Conservation (phyloP, 2,113 vertebrate species). For the Nothocercus julius region DNA sequence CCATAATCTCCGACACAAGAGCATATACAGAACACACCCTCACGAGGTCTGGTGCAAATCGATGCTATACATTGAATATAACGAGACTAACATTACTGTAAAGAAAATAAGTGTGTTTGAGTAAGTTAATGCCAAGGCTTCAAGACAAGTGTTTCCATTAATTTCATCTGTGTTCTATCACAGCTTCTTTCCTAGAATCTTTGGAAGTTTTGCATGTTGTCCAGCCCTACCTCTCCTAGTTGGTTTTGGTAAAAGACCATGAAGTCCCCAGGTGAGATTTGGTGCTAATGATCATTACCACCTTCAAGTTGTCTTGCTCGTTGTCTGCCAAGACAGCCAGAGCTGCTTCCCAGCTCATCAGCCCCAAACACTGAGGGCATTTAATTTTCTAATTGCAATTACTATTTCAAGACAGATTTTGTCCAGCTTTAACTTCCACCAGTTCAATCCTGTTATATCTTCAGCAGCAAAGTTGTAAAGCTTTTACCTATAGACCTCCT, state of each 20-base stretch:
- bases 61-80: background rate
- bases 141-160: background rate
- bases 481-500: background rate
- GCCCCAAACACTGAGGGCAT: background rate
- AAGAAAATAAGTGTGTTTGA: background rate
- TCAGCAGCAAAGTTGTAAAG: background rate
- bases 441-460: accelerated
- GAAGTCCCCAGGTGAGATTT: background rate
- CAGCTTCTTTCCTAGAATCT: background rate
- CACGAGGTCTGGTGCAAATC: background rate
- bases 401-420: background rate
- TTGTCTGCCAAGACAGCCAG: background rate
- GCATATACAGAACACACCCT: accelerated
- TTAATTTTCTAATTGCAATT: too few relatives aligned
- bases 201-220: background rate
- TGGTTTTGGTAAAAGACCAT: background rate
- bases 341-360: background rate
- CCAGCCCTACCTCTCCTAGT: too few relatives aligned
- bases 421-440: background rate
- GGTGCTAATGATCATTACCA: background rate
- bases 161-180: background rate
- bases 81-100: background rate
- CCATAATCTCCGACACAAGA: accelerated
- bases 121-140: background rate
- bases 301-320: background rate